phyloP scores from a whole-genome alignment of 2,797 vertebrate species.

The Tokudaia tokunoshimensis region DNA sequence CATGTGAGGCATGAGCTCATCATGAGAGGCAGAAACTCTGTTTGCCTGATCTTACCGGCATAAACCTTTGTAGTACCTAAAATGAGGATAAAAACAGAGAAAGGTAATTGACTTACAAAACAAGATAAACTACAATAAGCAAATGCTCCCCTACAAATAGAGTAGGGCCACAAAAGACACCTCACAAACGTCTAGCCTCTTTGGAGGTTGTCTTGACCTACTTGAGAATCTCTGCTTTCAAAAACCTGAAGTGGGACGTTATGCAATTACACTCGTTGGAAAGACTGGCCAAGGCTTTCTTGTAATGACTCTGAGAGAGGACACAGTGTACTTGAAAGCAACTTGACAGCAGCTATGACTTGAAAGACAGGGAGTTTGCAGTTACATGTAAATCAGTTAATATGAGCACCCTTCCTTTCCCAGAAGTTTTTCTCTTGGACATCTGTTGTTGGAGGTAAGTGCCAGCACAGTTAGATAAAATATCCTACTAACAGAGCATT shows the following conservation, averaged over 20 bases:
- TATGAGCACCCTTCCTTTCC: not conserved
- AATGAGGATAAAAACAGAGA: slow-evolving; percentile 12
- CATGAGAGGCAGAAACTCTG: not conserved
- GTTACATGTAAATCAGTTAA: not conserved
- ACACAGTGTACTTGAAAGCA: not conserved
- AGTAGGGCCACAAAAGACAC: not conserved
- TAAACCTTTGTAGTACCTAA: not conserved
- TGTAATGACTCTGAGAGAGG: not conserved
- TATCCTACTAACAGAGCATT: not conserved
- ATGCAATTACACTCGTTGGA: not conserved
- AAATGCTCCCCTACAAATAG: not conserved
- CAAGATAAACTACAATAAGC: not conserved
- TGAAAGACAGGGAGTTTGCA: not conserved
- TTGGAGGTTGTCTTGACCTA: not conserved
- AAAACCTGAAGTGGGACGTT: too few species aligned
- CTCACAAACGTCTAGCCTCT: not conserved
- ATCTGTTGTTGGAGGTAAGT: slow-evolving; percentile 2
- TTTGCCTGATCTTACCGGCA: not conserved
- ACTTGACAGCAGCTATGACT: not conserved
- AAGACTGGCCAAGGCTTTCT: not conserved
- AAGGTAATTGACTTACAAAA: slow-evolving; percentile 34
- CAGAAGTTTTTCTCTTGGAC: not conserved
- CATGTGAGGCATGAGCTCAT: not conserved
- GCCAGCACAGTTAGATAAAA: not conserved
- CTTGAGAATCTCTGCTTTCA: slow-evolving; percentile 6